A percentile compares a stretch with the other conserved stretches of the same genome.
phyloP scores from a whole-genome alignment of 2,113 vertebrate species.

The Saguinus imperator region DNA sequence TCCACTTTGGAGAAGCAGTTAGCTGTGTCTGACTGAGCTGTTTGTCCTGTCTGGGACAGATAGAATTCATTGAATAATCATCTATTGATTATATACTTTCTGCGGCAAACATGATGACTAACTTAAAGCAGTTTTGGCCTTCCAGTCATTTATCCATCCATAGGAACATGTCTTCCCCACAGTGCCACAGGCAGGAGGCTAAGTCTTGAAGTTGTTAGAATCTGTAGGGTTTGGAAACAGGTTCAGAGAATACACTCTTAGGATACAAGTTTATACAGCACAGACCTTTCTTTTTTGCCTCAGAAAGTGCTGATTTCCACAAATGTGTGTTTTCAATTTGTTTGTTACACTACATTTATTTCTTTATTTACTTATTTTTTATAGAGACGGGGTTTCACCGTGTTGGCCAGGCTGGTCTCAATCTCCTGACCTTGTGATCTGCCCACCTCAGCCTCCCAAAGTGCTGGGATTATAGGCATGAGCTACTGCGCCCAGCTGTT shows the following conservation, averaged over 20 bases:
- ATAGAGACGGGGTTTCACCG: too few species aligned
- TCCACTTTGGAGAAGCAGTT: neutral
- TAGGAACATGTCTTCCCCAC: neutral
- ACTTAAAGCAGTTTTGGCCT: conserved; percentile 1
- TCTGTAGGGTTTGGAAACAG: neutral
- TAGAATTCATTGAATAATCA: neutral
- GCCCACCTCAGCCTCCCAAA: too few species aligned
- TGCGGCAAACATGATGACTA: neutral
- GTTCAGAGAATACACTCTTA: neutral
- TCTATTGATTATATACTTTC: conserved; percentile 3
- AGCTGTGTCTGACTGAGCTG: conserved; percentile 34
- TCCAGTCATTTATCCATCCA: neutral
- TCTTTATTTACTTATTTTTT: too few species aligned
- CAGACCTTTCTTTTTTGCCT: neutral
- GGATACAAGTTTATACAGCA: neutral
- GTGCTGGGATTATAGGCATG: too few species aligned
- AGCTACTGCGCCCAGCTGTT: neutral
- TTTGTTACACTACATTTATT: neutral
- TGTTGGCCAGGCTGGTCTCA: too few species aligned
- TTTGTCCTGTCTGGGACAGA: neutral
- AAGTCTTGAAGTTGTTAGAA: neutral
- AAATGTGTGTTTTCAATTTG: neutral
- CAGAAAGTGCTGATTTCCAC: neutral
- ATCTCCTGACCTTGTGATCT: too few species aligned
- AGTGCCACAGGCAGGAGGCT: neutral